These are phyloP conservation scores for Montipora sp. DNA, from an alignment of 64 coral and sea anemone species.

Conservation along the genomic window DNA sequence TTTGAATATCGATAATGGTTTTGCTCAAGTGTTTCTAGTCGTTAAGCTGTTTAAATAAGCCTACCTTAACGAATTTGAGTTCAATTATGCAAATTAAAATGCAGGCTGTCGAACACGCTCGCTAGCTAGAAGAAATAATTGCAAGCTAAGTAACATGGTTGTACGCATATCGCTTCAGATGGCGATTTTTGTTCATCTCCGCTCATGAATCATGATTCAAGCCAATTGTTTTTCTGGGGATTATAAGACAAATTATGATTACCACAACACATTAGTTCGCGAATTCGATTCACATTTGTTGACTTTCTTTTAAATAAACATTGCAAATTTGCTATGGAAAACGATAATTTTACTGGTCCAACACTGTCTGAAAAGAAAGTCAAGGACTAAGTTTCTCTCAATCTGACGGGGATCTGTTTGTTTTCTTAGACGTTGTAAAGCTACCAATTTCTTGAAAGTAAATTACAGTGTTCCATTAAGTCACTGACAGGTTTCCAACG, in stretches of 20 bases:
- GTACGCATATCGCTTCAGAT: too few species aligned
- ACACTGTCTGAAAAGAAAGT: neutral
- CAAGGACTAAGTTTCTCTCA: neutral
- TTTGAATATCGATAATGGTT: conserved; percentile 6
- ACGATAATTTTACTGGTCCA: neutral
- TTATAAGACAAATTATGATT: neutral
- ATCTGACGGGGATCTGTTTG: too few species aligned
- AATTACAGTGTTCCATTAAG: too few species aligned
- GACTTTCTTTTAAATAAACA: neutral
- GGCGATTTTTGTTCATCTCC: too few species aligned
- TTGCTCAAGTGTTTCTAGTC: neutral
- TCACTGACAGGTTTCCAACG: too few species aligned
- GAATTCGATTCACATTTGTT: neutral
- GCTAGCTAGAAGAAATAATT: too few species aligned
- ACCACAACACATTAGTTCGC: neutral
- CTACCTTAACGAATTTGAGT: conserved; percentile 8
- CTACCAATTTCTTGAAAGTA: too few species aligned
- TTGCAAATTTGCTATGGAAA: neutral
- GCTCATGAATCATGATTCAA: too few species aligned
- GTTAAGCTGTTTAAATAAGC: conserved; percentile 7
- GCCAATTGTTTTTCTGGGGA: too few species aligned
- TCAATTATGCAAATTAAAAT: conserved; percentile 36
- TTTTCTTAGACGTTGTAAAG: too few species aligned
- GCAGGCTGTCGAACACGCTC: too few species aligned
- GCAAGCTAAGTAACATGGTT: too few species aligned